phyloP scores from a whole-genome alignment of 2,113 vertebrate species.

The Scopus umbretta region DNA sequence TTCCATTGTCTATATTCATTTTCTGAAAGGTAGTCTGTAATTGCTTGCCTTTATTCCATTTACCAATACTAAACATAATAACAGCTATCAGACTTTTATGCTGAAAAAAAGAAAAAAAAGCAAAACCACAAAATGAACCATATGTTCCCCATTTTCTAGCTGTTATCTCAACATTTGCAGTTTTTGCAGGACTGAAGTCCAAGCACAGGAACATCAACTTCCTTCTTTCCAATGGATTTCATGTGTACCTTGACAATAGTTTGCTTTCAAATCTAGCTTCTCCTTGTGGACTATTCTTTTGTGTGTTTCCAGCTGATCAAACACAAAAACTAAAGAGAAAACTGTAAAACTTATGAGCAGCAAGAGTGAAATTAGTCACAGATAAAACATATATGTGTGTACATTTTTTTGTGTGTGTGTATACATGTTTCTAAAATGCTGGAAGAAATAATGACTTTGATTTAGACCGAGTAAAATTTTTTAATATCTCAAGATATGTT shows the following conservation, averaged over 20 bases:
- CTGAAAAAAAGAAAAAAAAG: not conserved
- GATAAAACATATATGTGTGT: rapidly evolving
- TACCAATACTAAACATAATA: not conserved
- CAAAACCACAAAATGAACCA: not conserved
- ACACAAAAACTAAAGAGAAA: not conserved
- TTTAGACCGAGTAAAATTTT: not conserved
- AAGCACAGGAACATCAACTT: not conserved
- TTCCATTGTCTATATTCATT: not conserved
- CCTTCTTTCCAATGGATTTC: not conserved
- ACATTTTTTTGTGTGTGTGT: not conserved
- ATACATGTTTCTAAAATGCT: not conserved
- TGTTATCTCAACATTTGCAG: constrained; percentile 10
- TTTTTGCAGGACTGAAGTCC: not conserved
- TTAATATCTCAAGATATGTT: not conserved
- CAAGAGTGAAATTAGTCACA: not conserved
- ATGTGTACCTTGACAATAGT: not conserved
- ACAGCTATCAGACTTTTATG: not conserved
- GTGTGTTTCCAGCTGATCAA: not conserved
- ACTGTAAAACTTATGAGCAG: not conserved
- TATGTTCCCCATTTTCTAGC: not conserved
- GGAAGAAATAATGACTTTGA: not conserved
- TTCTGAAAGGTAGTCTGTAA: not conserved
- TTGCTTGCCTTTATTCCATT: not conserved
- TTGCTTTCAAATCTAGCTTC: not conserved
- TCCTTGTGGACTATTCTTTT: not conserved